Conservation (phyloP, 2,888 invertebrate genomes). For the Cephus rjabovi region DNA sequence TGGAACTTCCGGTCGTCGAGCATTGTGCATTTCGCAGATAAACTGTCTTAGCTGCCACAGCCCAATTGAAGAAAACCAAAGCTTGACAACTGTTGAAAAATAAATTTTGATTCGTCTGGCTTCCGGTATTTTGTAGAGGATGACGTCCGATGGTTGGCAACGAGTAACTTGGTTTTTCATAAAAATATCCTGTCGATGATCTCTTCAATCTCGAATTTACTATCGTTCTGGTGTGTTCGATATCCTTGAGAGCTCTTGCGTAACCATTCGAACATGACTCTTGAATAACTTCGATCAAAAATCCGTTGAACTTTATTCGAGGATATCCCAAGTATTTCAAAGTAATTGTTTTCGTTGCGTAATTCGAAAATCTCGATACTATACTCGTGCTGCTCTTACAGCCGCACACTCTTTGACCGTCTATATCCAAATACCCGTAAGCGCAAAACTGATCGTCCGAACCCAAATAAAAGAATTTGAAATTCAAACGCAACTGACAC, state of each 20-base stretch:
- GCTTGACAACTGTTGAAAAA: constrained; percentile 38
- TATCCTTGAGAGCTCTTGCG: constrained; percentile 15
- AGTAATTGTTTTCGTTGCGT: constrained; percentile 61
- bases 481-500: constrained; percentile 69
- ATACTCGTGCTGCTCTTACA: constrained; percentile 68
- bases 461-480: constrained; percentile 71
- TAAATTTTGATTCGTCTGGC: constrained; percentile 11
- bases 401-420: constrained; percentile 71
- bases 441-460: constrained; percentile 61
- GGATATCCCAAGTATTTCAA: constrained; percentile 66
- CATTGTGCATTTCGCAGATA: constrained; percentile 43
- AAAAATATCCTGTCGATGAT: constrained; percentile 37
- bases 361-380: constrained; percentile 45
- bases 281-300: constrained; percentile 70
- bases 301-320: constrained; percentile 66
- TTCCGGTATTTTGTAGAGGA: constrained; percentile 4
- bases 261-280: constrained; percentile 68
- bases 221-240: background rate
- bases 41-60: constrained; percentile 46
- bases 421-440: constrained; percentile 70
- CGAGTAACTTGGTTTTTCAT: constrained; percentile 36
- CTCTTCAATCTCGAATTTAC: background rate
- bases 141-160: constrained; percentile 18
- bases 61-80: constrained; percentile 49
- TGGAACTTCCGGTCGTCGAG: constrained; percentile 12